Base-by-base conservation (phyloP, 2,113 vertebrate genomes). In the Illadopsis cleaveri region DNA sequence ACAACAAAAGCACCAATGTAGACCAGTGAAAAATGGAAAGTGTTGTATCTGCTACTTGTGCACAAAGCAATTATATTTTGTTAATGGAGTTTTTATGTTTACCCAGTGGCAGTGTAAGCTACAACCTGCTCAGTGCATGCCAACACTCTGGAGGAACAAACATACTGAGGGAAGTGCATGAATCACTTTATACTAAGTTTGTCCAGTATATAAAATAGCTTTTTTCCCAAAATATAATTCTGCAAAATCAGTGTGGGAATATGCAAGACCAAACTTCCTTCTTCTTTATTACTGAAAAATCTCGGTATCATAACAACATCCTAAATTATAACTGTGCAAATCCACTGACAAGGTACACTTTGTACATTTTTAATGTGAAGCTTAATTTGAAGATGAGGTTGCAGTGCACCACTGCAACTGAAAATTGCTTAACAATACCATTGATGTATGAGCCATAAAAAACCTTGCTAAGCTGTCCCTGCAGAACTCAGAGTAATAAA, bases 341-440 rank as follows among this genome's bases (percentile, higher is more conserved):
- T 45, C 50, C 79, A 90, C n/a, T 90, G 88, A 76, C 88, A 93
- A 86, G 75, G 92, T 90, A 95, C 54, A 87, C 85, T 90, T 75
- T 88, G 57, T 88, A 94, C 88, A 93, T 93, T 95, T 97, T 95
- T 96, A 96, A 96, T 92, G 75, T 60, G 61, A 93, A 95, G 78
- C 78, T 93, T 93, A 95, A 96, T 97, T 97, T 96, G 92, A 95
- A 92, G 96, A 96, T 82, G 90, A 90, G 90, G 95, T 72, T 92
- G 94, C 82, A 96, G 81, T 90, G 92, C 82, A 91, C 87, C 88
- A 91, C 66, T 95, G 82, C 94, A 96, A 95, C 69, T 91, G 92
- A 95, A 97, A 97, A 97, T 96, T 95, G 92, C 95, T 95, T 97
- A 97, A 97, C 96, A 96, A 97, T 96, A 97, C 85, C 92, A 93